phyloP scores from a whole-genome alignment of 2,113 vertebrate genomes.

The Xyliphius kryptos region DNA sequence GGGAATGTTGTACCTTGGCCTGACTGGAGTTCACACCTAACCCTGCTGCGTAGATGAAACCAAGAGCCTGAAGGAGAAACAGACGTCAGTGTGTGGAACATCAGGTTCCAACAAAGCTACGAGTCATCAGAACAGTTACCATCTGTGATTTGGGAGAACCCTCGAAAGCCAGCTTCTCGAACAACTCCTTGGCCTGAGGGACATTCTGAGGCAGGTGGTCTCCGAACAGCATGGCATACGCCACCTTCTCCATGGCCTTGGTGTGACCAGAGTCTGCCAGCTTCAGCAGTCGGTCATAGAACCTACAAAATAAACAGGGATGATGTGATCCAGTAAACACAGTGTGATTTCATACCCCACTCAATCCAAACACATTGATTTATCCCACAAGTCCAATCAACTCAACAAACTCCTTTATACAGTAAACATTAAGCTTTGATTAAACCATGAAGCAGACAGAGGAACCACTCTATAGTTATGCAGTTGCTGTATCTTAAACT shows the following conservation, averaged over 20 bases:
- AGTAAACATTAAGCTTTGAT: too few species aligned
- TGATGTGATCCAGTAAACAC: too few species aligned
- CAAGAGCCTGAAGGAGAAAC: conserved; percentile 76
- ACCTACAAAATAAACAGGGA: conserved; percentile 60
- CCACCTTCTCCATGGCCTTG: conserved; percentile 92
- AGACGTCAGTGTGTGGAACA: not conserved
- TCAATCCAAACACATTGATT: too few species aligned
- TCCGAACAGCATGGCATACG: conserved; percentile 89
- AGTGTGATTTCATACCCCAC: too few species aligned
- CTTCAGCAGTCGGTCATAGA: conserved; percentile 81
- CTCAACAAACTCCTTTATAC: too few species aligned
- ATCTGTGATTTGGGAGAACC: conserved; percentile 92
- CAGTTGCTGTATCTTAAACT: too few species aligned
- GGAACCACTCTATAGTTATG: too few species aligned
- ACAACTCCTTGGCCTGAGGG: conserved; percentile 76
- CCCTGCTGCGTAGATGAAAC: conserved; percentile 92
- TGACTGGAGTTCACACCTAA: conserved; percentile 96
- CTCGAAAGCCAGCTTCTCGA: conserved; percentile 87
- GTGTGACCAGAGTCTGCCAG: conserved; percentile 84
- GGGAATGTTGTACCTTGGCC: conserved; percentile 80
- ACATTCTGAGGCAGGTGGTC: conserved; percentile 86
- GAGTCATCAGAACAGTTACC: conserved; percentile 56
- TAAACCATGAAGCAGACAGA: too few species aligned
- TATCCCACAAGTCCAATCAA: too few species aligned
- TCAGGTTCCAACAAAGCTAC: too few species aligned